phyloP scores from a whole-genome alignment of 2,113 vertebrate species.

The Synchiropus splendidus region DNA sequence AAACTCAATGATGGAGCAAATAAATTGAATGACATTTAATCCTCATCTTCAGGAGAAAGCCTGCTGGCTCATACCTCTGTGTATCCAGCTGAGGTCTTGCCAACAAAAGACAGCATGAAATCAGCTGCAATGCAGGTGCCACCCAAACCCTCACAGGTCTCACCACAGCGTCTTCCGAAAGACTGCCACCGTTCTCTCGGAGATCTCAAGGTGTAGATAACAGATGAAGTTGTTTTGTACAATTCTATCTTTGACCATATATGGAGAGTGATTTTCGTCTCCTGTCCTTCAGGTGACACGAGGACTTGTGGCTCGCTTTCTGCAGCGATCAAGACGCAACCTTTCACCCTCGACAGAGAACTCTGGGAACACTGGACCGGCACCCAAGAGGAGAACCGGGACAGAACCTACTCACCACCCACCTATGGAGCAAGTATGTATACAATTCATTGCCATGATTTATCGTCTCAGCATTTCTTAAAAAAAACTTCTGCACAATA shows the following conservation, averaged over 20 bases:
- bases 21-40: too few species aligned
- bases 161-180: slow-evolving; percentile 62
- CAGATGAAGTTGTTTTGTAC: too few species aligned
- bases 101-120: slow-evolving; percentile 60
- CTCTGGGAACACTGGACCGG: slow-evolving; percentile 59
- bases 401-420: slow-evolving; percentile 36
- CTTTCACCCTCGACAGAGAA: slow-evolving; percentile 56
- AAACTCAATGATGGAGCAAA: too few species aligned
- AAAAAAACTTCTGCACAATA: not conserved
- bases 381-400: slow-evolving; percentile 65
- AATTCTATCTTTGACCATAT: not conserved
- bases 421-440: slow-evolving; percentile 63
- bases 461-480: not conserved
- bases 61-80: slow-evolving; percentile 58
- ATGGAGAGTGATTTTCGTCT: not conserved
- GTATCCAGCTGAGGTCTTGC: slow-evolving; percentile 47
- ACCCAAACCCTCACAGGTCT: slow-evolving; percentile 60
- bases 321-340: slow-evolving; percentile 84
- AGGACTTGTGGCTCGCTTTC: slow-evolving; percentile 81
- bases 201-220: slow-evolving; percentile 77
- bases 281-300: slow-evolving; percentile 70
- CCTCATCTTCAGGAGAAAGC: slow-evolving; percentile 66
- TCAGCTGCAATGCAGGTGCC: slow-evolving; percentile 44
- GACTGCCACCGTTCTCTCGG: slow-evolving; percentile 82
- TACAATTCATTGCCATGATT: not conserved